Conservation (phyloP, 2,888 invertebrate species). For the Andrena marginata region DNA sequence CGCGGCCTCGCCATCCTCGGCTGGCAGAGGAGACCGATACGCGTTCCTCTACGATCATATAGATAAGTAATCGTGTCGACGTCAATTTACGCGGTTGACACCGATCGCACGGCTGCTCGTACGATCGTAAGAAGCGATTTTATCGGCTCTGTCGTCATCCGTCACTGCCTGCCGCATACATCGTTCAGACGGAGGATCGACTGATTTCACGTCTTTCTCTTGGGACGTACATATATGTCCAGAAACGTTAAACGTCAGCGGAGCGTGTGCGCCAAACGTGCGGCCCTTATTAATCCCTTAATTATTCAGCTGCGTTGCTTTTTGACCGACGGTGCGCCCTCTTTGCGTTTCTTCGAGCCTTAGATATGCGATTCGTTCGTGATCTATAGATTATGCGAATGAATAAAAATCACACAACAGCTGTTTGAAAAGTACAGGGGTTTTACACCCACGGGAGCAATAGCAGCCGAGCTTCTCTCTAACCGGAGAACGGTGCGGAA, state of each 20-base stretch:
- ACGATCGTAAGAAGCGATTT: conserved; percentile 65
- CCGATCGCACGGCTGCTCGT: conserved; percentile 53
- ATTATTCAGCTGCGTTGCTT: neutral
- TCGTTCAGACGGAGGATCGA: conserved; percentile 15
- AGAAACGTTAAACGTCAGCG: conserved; percentile 44
- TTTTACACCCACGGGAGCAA: too few relatives aligned
- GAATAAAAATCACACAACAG: too few relatives aligned
- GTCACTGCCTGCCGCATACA: conserved; percentile 58
- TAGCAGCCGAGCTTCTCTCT: too few relatives aligned
- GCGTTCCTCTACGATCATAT: conserved; percentile 33
- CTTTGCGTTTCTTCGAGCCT: neutral
- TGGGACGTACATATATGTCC: conserved; percentile 20
- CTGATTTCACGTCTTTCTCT: conserved; percentile 39
- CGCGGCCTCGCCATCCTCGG: conserved; percentile 1
- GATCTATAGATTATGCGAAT: too few relatives aligned
- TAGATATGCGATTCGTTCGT: neutral
- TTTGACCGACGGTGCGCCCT: neutral
- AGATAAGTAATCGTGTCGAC: conserved; percentile 62
- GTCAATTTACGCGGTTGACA: conserved; percentile 64
- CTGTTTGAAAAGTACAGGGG: too few relatives aligned
- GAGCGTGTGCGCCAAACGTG: conserved; percentile 32
- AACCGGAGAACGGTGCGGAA: too few relatives aligned
- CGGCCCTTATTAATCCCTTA: conserved; percentile 33
- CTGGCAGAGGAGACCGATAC: conserved; percentile 18
- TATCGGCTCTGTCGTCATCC: conserved; percentile 59